phyloP scores from a whole-genome alignment of 2,113 vertebrate species.

The Kobus ellipsiprymnus region DNA sequence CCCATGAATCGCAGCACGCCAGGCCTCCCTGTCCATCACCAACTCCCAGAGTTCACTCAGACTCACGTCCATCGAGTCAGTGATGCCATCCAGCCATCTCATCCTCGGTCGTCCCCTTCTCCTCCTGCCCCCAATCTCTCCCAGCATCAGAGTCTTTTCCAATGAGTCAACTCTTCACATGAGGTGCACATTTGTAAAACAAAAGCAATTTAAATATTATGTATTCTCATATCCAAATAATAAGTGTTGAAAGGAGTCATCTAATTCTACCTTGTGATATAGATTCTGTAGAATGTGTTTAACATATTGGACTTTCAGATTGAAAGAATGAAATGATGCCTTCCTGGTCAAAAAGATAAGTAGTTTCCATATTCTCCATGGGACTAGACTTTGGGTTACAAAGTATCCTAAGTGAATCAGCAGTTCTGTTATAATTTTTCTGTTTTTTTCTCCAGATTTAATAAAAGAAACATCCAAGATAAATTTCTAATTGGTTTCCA shows the following conservation, averaged over 20 bases:
- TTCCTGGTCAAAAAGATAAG: not conserved
- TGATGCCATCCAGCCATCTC: no score
- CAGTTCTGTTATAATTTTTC: not conserved
- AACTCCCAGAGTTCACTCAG: no score
- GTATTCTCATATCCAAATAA: not conserved
- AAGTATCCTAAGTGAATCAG: not conserved
- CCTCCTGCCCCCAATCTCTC: no score
- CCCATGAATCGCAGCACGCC: no score
- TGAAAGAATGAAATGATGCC: not conserved
- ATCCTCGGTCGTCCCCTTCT: no score
- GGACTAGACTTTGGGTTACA: not conserved
- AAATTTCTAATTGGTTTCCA: not conserved
- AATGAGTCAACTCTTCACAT: no score
- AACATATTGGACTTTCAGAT: not conserved
- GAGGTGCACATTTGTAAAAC: not conserved
- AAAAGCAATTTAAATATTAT: not conserved
- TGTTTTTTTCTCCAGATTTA: not conserved
- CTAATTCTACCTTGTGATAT: not conserved
- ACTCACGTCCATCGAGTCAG: no score
- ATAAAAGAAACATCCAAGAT: not conserved
- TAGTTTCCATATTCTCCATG: not conserved
- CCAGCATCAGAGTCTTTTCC: no score
- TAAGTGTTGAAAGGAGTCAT: not conserved
- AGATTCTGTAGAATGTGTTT: not conserved
- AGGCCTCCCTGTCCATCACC: no score